Conservation (phyloP, 1,140 invertebrate species). For the Delia radicum region DNA sequence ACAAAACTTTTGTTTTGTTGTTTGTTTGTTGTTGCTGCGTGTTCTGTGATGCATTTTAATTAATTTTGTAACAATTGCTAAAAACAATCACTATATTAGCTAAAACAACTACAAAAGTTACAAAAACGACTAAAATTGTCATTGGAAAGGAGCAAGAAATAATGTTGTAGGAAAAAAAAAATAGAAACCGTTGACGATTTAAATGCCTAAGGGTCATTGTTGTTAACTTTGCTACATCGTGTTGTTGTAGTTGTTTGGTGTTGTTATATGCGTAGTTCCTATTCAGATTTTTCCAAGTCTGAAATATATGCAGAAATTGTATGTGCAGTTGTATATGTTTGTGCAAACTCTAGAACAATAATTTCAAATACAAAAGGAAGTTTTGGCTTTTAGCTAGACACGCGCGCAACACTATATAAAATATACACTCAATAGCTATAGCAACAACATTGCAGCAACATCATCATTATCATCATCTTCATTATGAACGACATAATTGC, state of each 20-base stretch:
- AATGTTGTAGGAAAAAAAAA: not conserved
- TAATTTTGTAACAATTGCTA: not conserved
- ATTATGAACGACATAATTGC: not conserved
- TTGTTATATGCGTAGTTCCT: not conserved
- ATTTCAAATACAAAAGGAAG: not conserved
- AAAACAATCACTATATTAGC: not conserved
- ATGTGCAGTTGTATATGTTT: not conserved
- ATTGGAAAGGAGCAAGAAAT: no score
- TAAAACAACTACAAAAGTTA: not conserved
- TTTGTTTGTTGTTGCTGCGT: not conserved
- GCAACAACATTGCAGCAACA: not conserved
- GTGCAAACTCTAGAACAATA: not conserved
- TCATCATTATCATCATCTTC: not conserved
- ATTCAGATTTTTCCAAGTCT: no score
- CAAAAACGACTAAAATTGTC: not conserved
- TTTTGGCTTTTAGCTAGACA: slow-evolving; percentile 6
- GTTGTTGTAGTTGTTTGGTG: not conserved
- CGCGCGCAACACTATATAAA: not conserved
- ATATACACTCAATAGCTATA: not conserved
- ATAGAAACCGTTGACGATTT: not conserved
- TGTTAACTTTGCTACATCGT: not conserved
- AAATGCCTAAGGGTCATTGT: not conserved
- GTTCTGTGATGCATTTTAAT: not conserved
- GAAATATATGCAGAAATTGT: no score
- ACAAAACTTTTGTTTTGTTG: no score